A percentile compares a stretch with the other conserved stretches of the same genome.
Evolutionary conservation across 1,140 invertebrate genomes (phyloP).

Genomic region (Nebria ingens): DNA sequence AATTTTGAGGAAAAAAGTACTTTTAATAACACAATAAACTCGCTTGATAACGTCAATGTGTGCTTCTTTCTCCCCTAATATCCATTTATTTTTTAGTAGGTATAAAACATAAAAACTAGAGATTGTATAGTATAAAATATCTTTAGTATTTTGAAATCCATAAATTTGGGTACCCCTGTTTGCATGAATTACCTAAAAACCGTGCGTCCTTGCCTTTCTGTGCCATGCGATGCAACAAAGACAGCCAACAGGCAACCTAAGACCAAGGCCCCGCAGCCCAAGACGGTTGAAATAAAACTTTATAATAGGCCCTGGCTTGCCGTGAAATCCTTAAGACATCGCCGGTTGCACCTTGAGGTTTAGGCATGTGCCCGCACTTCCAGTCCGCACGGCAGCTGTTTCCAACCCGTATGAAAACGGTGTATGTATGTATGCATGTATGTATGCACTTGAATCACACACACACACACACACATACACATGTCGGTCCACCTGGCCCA

Average conservation of each 20-base stretch:
- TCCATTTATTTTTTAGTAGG: too few species aligned
- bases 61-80: too few species aligned
- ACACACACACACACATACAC: too few species aligned
- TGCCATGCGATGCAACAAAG: not conserved
- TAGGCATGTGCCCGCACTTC: not conserved
- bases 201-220: not conserved
- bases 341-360: not conserved
- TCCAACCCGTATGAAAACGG: too few species aligned
- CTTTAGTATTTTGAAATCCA: not conserved
- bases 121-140: too few species aligned
- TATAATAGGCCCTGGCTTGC: not conserved
- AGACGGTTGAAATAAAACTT: not conserved
- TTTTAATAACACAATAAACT: too few species aligned
- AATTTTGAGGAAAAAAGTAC: too few species aligned
- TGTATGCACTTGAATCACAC: not conserved
- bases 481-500: not conserved
- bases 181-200: not conserved
- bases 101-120: too few species aligned
- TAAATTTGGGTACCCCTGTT: too few species aligned
- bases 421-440: not conserved
- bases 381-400: not conserved
- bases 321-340: not conserved
- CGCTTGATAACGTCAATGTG: too few species aligned
- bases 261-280: too few species aligned
- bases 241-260: too few species aligned